These are phyloP conservation scores for Stictocephala bisonia DNA, from an alignment of 2,888 invertebrate genomes.

Conservation along the genomic window DNA sequence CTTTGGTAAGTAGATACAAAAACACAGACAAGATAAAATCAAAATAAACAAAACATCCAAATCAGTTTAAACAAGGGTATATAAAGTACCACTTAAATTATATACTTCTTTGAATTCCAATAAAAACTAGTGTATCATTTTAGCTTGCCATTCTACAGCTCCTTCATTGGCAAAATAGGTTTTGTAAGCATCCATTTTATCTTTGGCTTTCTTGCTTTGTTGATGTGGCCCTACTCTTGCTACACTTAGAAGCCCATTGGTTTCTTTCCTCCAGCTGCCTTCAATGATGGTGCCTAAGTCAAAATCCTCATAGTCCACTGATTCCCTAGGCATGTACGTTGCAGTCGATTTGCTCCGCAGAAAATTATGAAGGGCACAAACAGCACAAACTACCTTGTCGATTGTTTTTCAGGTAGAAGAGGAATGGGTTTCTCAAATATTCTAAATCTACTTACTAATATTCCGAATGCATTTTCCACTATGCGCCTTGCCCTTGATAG, in stretches of 20 bases:
- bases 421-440: conserved; percentile 53
- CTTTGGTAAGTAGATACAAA: background rate
- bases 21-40: background rate
- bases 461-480: conserved; percentile 52
- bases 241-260: conserved; percentile 1
- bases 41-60: background rate
- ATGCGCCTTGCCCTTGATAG: conserved; percentile 52
- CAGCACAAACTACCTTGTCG: conserved; percentile 7
- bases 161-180: conserved; percentile 21
- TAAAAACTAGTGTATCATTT: conserved; percentile 30
- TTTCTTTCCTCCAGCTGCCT: conserved; percentile 10
- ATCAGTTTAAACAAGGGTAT: background rate
- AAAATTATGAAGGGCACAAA: conserved; percentile 34
- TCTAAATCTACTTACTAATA: conserved; percentile 54
- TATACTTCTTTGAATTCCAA: background rate
- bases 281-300: background rate
- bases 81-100: conserved; percentile 4
- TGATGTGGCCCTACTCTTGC: background rate
- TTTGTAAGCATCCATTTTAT: conserved; percentile 25
- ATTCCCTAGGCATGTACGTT: conserved; percentile 15
- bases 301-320: conserved; percentile 21
- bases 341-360: background rate
- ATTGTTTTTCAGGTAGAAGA: conserved; percentile 50
- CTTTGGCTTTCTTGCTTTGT: conserved; percentile 19
- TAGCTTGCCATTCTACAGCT: conserved; percentile 25